A percentile compares a stretch with the other conserved stretches of the same genome.
These are phyloP conservation scores for Scylla paramamosain DNA, from an alignment of 1,140 invertebrate genomes.

Conservation along the genomic window DNA sequence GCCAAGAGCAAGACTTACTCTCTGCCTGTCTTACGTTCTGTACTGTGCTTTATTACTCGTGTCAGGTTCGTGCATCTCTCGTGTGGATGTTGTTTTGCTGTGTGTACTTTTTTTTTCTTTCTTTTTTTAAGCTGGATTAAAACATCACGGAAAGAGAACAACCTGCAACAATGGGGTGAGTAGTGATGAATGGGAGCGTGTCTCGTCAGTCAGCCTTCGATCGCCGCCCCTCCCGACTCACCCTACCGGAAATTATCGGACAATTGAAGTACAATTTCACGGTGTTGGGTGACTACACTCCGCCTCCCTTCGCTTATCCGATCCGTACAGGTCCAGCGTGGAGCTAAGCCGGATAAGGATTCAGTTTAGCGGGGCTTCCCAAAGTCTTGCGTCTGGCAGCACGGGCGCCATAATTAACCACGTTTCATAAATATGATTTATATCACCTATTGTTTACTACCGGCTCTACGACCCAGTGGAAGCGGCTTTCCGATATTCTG, in stretches of 20 bases:
- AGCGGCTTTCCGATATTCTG: conserved; percentile 15
- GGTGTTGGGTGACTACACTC: conserved; percentile 37
- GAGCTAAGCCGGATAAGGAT: background rate
- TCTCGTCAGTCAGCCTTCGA: conserved; percentile 42
- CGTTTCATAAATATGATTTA: conserved; percentile 66
- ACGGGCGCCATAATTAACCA: conserved; percentile 67
- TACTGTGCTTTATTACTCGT: background rate
- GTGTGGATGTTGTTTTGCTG: background rate
- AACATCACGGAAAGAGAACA: conserved; percentile 46
- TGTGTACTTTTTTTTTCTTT: background rate
- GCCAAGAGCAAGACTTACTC: background rate
- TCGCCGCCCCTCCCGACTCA: conserved; percentile 46
- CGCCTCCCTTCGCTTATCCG: conserved; percentile 16
- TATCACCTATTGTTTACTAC: conserved; percentile 66
- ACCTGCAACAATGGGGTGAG: conserved; percentile 62
- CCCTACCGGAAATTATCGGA: conserved; percentile 64
- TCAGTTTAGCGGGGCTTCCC: conserved; percentile 35
- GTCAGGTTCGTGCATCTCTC: background rate
- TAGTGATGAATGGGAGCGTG: conserved; percentile 67
- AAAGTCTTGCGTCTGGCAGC: conserved; percentile 57
- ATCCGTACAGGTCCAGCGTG: background rate
- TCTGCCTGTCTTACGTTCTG: background rate
- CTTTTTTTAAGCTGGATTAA: background rate
- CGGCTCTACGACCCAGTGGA: conserved; percentile 54
- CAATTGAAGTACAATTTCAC: conserved; percentile 58